These are phyloP conservation scores for Caenorhabditis sulstoni DNA, from an alignment of 2,888 invertebrate species.

Conservation along the genomic window DNA sequence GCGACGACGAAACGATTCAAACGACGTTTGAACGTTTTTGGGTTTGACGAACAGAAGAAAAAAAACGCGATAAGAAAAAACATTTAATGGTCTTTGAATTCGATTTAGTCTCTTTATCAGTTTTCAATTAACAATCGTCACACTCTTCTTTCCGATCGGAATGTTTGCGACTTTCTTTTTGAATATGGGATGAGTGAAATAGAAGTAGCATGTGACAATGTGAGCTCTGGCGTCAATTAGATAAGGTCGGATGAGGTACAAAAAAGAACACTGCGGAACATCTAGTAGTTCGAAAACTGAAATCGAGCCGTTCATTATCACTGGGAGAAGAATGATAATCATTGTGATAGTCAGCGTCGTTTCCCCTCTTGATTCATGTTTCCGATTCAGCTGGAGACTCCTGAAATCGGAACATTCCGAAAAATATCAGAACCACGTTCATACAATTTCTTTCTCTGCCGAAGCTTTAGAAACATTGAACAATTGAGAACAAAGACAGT, in stretches of 20 bases:
- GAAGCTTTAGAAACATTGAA: too few species aligned
- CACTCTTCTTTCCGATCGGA: too few species aligned
- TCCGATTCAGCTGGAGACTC: neutral
- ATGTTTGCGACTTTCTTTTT: neutral
- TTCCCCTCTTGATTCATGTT: slow-evolving; percentile 14
- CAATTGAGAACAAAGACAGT: neutral
- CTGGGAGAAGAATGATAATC: slow-evolving; percentile 11
- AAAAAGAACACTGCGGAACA: neutral
- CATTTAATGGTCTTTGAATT: too few species aligned
- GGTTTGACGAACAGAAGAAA: too few species aligned
- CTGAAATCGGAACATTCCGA: slow-evolving; percentile 7
- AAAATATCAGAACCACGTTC: neutral
- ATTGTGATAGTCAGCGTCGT: slow-evolving; percentile 16
- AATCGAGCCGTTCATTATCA: slow-evolving; percentile 9
- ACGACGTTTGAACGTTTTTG: too few species aligned
- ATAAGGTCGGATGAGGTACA: neutral
- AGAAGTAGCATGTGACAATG: slow-evolving; percentile 37
- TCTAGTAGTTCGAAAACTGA: slow-evolving; percentile 16
- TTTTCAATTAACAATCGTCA: too few species aligned
- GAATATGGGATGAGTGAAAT: slow-evolving; percentile 32
- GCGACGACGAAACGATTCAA: too few species aligned
- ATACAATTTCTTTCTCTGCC: too few species aligned
- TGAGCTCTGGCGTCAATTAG: slow-evolving; percentile 21
- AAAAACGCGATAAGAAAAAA: too few species aligned
- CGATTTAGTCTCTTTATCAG: too few species aligned